phyloP scores from a whole-genome alignment of 2,797 vertebrate genomes.

The Clangula hyemalis region DNA sequence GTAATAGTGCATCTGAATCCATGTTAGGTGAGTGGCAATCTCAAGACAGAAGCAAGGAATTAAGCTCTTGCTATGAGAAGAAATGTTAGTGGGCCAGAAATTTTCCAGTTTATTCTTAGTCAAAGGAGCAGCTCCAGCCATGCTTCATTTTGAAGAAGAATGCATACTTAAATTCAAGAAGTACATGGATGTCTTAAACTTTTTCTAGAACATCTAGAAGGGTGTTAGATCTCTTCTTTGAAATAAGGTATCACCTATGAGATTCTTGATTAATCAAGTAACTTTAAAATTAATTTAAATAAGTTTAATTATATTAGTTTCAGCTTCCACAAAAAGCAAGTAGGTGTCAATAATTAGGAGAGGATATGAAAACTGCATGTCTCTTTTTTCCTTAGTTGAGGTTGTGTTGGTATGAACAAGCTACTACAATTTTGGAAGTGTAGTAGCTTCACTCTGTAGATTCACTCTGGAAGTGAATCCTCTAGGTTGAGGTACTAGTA shows the following conservation, averaged over 20 bases:
- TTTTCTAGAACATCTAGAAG: background rate
- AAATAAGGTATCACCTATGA: background rate
- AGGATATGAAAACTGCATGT: background rate
- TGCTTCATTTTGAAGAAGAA: background rate
- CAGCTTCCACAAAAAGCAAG: background rate
- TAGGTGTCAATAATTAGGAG: background rate
- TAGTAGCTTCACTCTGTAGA: too few relatives aligned
- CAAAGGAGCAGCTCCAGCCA: background rate
- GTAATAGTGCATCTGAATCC: background rate
- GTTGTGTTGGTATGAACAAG: background rate
- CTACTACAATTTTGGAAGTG: background rate
- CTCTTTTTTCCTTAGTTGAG: background rate
- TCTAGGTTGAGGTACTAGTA: background rate
- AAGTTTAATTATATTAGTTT: background rate
- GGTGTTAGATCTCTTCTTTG: background rate
- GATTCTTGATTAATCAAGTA: background rate
- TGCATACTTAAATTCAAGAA: background rate
- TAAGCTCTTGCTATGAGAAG: background rate
- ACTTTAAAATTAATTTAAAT: background rate
- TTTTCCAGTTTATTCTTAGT: background rate
- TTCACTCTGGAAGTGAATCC: background rate
- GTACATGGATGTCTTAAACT: background rate
- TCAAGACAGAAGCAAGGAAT: background rate
- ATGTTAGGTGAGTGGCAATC: background rate
- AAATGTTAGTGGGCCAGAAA: background rate